These are phyloP conservation scores for Branchinecta lynchi DNA, from an alignment of 1,140 invertebrate genomes.

Conservation along the genomic window DNA sequence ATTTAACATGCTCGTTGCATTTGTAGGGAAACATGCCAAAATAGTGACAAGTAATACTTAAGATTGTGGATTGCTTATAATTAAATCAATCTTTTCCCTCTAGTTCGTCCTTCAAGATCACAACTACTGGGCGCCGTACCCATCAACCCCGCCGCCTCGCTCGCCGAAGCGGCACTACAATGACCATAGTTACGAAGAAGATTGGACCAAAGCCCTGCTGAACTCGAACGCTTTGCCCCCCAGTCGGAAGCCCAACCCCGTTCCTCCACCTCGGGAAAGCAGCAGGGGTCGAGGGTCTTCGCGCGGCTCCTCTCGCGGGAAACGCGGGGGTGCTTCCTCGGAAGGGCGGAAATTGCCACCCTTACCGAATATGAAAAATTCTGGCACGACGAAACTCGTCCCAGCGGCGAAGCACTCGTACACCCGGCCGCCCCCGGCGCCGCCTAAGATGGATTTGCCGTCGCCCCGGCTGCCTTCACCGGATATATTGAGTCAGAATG, in stretches of 20 bases:
- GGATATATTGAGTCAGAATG: conserved; percentile 1
- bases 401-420: background rate
- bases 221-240: background rate
- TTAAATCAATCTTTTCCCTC: background rate
- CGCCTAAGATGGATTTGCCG: background rate
- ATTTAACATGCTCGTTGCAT: too few relatives aligned
- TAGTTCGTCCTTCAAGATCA: conserved; percentile 7
- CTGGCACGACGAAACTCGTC: background rate
- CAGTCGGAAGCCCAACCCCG: background rate
- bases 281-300: background rate
- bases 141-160: background rate
- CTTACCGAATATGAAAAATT: conserved; percentile 1
- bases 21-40: too few relatives aligned
- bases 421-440: background rate
- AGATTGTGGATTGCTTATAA: too few relatives aligned
- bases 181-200: conserved; percentile 3
- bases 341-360: background rate
- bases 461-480: background rate
- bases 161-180: background rate
- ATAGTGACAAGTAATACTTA: too few relatives aligned
- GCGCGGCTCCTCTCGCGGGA: background rate
- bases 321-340: background rate
- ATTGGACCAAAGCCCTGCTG: background rate
- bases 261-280: background rate
- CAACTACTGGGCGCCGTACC: background rate